Percentiles rank a stretch among this genome's conserved stretches.
Evolutionary conservation across 1,140 invertebrate genomes (phyloP).

Genomic region (Meloidogyne exigua): DNA sequence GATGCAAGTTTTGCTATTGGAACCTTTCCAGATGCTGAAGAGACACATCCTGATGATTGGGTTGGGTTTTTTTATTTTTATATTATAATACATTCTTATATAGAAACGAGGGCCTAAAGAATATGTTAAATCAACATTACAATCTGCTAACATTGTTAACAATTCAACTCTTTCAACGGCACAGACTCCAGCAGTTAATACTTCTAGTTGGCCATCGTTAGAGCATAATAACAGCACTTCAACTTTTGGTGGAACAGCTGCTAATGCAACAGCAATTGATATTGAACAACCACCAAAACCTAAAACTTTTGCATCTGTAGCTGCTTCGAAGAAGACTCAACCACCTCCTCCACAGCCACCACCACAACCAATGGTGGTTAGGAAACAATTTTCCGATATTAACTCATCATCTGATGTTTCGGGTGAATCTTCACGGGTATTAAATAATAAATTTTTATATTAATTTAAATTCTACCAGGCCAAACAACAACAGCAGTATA

Average conservation of each 20-base stretch:
- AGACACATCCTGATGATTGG: constrained; percentile 2
- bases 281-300: constrained; percentile 14
- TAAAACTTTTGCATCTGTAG: constrained; percentile 26
- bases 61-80: neutral
- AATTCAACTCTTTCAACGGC: constrained; percentile 3
- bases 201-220: constrained; percentile 16
- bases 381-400: neutral
- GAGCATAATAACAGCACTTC: neutral
- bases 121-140: constrained; percentile 6
- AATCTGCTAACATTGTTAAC: neutral
- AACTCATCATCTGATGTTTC: neutral
- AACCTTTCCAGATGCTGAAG: neutral
- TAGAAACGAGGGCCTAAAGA: constrained; percentile 18
- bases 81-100: neutral
- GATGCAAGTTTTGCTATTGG: constrained; percentile 7
- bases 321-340: constrained; percentile 12
- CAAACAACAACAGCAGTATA: constrained; percentile 1
- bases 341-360: neutral
- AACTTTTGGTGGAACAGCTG: neutral
- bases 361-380: neutral
- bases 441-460: neutral
- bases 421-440: neutral
- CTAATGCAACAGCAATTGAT: neutral
- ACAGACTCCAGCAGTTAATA: neutral
- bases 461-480: neutral